Conservation (phyloP, 2,888 invertebrate genomes). For the Odontothrips loti region DNA sequence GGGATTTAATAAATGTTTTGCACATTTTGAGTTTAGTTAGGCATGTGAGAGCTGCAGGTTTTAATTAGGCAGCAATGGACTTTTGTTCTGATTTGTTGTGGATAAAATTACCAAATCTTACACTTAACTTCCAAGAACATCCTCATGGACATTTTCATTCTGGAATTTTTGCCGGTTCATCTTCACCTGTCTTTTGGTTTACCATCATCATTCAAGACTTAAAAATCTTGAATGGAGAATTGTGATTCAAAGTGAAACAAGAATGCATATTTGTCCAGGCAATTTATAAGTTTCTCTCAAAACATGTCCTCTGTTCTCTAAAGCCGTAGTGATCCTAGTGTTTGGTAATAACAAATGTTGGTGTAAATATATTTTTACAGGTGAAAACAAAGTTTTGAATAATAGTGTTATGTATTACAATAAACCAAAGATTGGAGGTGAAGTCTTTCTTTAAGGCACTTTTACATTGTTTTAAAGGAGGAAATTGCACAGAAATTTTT, state of each 20-base stretch:
- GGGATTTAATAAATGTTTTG: neutral
- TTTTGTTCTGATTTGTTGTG: neutral
- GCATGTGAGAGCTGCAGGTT: neutral
- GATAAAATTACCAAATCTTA: neutral
- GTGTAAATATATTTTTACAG: neutral
- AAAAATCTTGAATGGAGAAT: neutral
- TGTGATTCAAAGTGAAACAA: too few species aligned
- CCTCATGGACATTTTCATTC: too few species aligned
- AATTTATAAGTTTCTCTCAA: too few species aligned
- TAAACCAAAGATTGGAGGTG: slow-evolving; percentile 7
- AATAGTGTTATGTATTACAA: slow-evolving; percentile 8
- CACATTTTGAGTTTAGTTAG: neutral
- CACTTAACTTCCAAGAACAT: too few species aligned
- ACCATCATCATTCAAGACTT: too few species aligned
- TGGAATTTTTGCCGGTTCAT: too few species aligned
- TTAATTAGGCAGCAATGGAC: neutral
- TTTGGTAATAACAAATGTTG: neutral
- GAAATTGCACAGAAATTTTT: neutral
- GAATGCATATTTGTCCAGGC: too few species aligned
- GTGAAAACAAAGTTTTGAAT: neutral
- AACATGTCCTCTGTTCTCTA: neutral
- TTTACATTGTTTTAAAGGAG: neutral
- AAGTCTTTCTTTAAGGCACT: too few species aligned
- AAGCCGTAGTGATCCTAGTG: neutral
- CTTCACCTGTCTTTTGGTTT: too few species aligned